A percentile compares a stretch with the other conserved stretches of the same genome.
These are phyloP conservation scores for Acanthopagrus latus DNA, from an alignment of 2,797 vertebrate genomes.

Conservation along the genomic window DNA sequence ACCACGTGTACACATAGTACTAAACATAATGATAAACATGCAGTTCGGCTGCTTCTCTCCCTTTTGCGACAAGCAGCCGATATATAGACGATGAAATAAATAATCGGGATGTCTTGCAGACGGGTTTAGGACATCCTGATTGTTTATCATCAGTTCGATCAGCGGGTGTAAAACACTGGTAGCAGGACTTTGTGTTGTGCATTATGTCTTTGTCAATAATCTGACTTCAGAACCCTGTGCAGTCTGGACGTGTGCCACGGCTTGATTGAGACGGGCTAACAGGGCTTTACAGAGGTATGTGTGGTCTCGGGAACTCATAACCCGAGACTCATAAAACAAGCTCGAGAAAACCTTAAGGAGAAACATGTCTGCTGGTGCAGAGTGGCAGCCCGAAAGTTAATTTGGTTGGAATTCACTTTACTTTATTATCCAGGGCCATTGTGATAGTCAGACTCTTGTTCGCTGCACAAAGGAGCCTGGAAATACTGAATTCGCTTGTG, in stretches of 20 bases:
- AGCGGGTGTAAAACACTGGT: constrained; percentile 7
- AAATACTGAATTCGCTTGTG: neutral
- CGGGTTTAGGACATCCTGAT: no score
- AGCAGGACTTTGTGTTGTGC: constrained; percentile 16
- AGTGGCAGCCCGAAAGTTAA: constrained; percentile 39
- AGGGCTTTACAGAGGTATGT: constrained; percentile 71
- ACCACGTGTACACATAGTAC: neutral
- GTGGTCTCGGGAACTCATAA: constrained; percentile 75
- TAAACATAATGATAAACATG: neutral
- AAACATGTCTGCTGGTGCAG: constrained; percentile 40
- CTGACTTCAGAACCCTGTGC: constrained; percentile 31
- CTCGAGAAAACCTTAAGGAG: constrained; percentile 51
- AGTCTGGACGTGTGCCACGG: constrained; percentile 48
- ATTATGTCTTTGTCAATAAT: constrained; percentile 36
- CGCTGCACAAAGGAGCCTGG: neutral
- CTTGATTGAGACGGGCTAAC: constrained; percentile 63
- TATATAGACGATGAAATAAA: neutral
- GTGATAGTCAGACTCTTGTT: constrained; percentile 33
- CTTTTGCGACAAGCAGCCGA: neutral
- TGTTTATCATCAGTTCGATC: neutral
- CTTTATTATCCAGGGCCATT: constrained; percentile 16
- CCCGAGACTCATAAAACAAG: constrained; percentile 64
- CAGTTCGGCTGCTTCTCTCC: no score
- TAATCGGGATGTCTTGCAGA: neutral
- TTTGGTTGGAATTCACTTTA: constrained; percentile 49